Base-by-base conservation (phyloP, 2,113 vertebrate species). In the Phylloscopus trochiloides region DNA sequence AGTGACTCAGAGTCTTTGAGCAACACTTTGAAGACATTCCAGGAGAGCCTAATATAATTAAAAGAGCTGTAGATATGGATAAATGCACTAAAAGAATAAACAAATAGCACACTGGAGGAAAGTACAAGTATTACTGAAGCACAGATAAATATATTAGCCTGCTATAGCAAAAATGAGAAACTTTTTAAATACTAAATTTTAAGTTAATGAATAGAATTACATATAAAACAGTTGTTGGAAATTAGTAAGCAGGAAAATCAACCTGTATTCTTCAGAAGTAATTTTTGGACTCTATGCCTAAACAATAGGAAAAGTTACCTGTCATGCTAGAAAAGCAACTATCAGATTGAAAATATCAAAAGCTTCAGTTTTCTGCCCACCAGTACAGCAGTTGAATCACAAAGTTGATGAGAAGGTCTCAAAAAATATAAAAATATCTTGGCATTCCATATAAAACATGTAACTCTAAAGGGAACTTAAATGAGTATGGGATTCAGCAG, bases 11-110 rank as follows among this genome's bases (percentile, higher is more conserved):
- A 75, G 66, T 82, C 87, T 91, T 74, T 82, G 42, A 94, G 80
- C 57, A 96, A 89, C 84, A 85, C 51, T 96, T 95, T 94, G 81
- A 94, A 96, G 93, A 68, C 91, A 87, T 96, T 96, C 84, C 94
- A 88, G 55, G 95, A 90, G 43, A 96, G 72, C 79, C 93, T 91
- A 70, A 79, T 38, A 40, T 92, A 94, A 90, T 83, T 88, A 80
- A 88, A 94, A 91, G 75, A 77, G 59, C 68, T 71, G 72, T 67
- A 88, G 79, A 62, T 73, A 54, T 10, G 88, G 86, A 93, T 65
- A 91, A 82, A 72, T 75, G 40, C n/a, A 47, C 72, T 92, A 62
- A 93, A 93, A 21, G 22, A 94, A 80, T 81, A 88, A 91, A 17
- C n/a, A 94, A 81, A 43, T 14, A 91, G 32, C 50, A 65, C 29